A percentile compares a stretch with the other conserved stretches of the same genome.
phyloP scores from a whole-genome alignment of 2,888 invertebrate genomes.

The Troglohyphantes excavatus region DNA sequence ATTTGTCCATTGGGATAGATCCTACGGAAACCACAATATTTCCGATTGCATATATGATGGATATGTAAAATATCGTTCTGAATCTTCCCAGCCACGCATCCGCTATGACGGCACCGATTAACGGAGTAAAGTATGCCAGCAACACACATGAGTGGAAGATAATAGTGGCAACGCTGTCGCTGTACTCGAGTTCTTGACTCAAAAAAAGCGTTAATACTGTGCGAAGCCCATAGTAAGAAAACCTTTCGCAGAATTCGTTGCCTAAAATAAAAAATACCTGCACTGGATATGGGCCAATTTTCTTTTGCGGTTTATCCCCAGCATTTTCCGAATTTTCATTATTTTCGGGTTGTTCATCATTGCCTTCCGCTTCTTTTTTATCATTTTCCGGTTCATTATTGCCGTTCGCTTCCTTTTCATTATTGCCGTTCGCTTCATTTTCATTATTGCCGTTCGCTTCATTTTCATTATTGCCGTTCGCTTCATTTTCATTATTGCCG shows the following conservation, averaged over 20 bases:
- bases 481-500: neutral
- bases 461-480: too few species aligned
- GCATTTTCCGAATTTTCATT: neutral
- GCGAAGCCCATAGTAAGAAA: constrained; percentile 98
- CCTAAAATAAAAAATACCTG: constrained; percentile 95
- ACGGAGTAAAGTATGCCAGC: constrained; percentile 93
- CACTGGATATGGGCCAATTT: constrained; percentile 87
- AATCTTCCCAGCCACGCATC: constrained; percentile 96
- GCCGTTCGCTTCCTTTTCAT: neutral
- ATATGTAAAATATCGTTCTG: constrained; percentile 93
- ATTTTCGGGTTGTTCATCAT: neutral
- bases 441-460: neutral
- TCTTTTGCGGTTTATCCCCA: neutral
- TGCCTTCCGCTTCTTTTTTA: neutral
- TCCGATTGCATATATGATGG: constrained; percentile 93
- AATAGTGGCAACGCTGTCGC: constrained; percentile 89
- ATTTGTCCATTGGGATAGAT: constrained; percentile 81
- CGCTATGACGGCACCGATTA: constrained; percentile 95
- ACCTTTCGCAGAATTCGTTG: constrained; percentile 99
- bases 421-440: neutral
- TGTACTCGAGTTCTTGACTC: constrained; percentile 88
- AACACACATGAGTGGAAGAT: constrained; percentile 94
- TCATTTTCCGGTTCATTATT: neutral
- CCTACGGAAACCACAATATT: constrained; percentile 88
- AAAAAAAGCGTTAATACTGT: constrained; percentile 96